These are phyloP conservation scores for Pygoscelis adeliae DNA, from an alignment of 2,113 vertebrate species.

Conservation along the genomic window DNA sequence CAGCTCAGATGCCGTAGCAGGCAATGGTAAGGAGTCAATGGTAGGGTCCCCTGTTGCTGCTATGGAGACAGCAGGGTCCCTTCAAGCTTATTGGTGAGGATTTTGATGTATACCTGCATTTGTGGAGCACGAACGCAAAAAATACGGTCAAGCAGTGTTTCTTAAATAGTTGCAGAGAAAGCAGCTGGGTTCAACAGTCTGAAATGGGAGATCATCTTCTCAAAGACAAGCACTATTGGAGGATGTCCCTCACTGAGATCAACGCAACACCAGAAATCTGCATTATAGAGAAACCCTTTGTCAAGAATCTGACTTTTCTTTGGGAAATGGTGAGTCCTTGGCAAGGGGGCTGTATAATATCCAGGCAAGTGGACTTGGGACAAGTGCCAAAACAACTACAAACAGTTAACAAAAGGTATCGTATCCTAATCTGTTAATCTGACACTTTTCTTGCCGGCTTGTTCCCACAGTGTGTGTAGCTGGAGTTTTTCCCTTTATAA, in stretches of 20 bases:
- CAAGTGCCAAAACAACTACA: not conserved
- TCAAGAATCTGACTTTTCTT: not conserved
- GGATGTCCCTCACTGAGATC: not conserved
- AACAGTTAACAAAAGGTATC: not conserved
- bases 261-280: not conserved
- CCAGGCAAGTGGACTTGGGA: not conserved
- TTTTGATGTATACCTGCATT: not conserved
- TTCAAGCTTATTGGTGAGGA: not conserved
- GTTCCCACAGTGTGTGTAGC: not conserved
- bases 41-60: rapidly evolving
- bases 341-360: not conserved
- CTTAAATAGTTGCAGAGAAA: not conserved
- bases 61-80: not conserved
- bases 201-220: not conserved
- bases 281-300: not conserved
- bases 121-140: not conserved
- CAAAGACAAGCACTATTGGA: not conserved
- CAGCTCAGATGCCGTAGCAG: not conserved
- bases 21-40: too few species aligned
- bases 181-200: not conserved
- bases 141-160: not conserved
- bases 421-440: not conserved
- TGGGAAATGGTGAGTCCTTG: not conserved
- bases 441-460: not conserved
- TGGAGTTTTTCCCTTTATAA: not conserved